These are phyloP conservation scores for Andrena bucephala DNA, from an alignment of 2,888 invertebrate species.

Conservation along the genomic window DNA sequence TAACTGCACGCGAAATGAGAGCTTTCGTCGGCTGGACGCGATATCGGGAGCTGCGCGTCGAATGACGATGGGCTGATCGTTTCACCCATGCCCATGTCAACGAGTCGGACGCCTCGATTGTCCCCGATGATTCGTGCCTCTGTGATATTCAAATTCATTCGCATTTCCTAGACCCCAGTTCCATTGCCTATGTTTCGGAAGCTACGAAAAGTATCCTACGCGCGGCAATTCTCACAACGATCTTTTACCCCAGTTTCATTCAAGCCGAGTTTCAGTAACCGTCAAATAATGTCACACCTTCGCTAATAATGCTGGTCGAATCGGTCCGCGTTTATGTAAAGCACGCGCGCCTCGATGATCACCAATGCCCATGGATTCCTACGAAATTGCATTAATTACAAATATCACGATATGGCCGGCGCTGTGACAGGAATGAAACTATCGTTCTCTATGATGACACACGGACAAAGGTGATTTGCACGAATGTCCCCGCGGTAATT, in stretches of 20 bases:
- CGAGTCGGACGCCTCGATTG: background rate
- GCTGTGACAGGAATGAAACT: conserved; percentile 48
- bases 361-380: conserved; percentile 26
- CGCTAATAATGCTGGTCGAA: conserved; percentile 26
- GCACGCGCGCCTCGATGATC: conserved; percentile 5
- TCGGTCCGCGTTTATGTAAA: conserved; percentile 30
- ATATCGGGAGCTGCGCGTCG: conserved; percentile 35
- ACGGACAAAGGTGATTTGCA: conserved; percentile 40
- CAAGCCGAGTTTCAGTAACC: background rate
- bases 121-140: background rate
- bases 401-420: conserved; percentile 26
- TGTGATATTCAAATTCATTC: background rate
- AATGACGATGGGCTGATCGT: conserved; percentile 5
- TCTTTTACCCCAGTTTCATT: background rate
- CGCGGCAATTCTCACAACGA: background rate
- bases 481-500: conserved; percentile 32
- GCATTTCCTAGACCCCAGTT: too few species aligned
- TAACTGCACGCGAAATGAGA: conserved; percentile 69
- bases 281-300: background rate
- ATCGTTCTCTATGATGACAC: conserved; percentile 42
- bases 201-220: too few species aligned
- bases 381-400: conserved; percentile 56
- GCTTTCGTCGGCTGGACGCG: conserved; percentile 62
- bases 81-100: background rate
- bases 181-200: background rate